Evolutionary conservation across 2,113 vertebrate species (phyloP).

Genomic region (Jacana jacana): DNA sequence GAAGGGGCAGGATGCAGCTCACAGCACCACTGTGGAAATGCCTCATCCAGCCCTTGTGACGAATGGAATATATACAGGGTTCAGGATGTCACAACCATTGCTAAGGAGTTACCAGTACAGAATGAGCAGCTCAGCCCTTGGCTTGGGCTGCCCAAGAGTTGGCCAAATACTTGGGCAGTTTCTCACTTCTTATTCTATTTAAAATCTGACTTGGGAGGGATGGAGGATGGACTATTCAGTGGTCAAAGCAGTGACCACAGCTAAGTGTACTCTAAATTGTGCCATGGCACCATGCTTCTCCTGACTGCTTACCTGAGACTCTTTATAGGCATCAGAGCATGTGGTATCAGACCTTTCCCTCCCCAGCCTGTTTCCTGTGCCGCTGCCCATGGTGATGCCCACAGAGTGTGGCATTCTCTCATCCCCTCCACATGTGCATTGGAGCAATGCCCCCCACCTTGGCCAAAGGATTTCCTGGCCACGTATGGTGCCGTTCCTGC

Average conservation of each 20-base stretch:
- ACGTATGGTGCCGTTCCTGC: background rate
- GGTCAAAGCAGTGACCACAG: background rate
- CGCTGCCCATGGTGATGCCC: accelerated
- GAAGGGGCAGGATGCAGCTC: background rate
- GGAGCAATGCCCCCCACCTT: background rate
- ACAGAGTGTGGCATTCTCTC: background rate
- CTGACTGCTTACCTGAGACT: background rate
- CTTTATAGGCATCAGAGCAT: background rate
- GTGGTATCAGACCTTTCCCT: background rate
- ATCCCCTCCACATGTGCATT: background rate
- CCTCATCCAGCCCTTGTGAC: background rate
- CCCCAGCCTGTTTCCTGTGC: background rate
- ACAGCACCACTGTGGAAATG: background rate
- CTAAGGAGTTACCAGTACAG: background rate
- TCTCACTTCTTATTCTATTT: background rate
- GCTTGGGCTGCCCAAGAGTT: background rate
- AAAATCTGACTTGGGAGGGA: background rate
- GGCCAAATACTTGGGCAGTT: background rate
- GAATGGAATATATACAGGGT: background rate
- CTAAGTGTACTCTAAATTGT: background rate
- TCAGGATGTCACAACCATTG: background rate
- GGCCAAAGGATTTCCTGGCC: conserved; percentile 32
- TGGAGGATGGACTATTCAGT: no score
- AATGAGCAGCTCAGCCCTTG: background rate
- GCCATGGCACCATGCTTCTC: background rate